These are phyloP conservation scores for Otolemur garnettii DNA, from an alignment of 2,113 vertebrate species.

Conservation along the genomic window DNA sequence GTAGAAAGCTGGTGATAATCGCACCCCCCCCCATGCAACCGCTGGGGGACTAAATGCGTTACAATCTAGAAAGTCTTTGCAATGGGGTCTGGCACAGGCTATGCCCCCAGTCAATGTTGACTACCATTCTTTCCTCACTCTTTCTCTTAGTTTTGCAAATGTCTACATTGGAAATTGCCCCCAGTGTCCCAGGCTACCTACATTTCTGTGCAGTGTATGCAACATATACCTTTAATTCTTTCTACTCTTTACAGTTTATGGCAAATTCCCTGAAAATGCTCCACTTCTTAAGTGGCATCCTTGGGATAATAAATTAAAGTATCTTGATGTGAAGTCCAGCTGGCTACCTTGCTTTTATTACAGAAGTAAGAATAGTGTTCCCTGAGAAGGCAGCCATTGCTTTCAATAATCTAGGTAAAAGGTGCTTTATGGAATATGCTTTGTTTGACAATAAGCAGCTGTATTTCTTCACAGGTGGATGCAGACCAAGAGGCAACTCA, in stretches of 20 bases:
- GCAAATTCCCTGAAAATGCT: background rate
- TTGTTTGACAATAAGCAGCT: conserved; percentile 15
- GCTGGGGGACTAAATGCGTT: background rate
- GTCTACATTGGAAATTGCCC: background rate
- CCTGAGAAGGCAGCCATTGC: background rate
- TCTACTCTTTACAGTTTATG: background rate
- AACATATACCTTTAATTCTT: background rate
- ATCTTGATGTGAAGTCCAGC: conserved; percentile 8
- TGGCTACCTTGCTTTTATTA: conserved; percentile 27
- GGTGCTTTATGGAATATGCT: background rate
- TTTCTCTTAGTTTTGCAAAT: background rate
- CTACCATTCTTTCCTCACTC: background rate
- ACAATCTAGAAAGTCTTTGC: background rate
- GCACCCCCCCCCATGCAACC: fast-evolving
- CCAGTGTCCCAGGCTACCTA: background rate
- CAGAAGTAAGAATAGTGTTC: background rate
- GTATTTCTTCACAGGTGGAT: conserved; percentile 15
- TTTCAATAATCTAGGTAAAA: conserved; percentile 41
- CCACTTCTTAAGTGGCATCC: background rate
- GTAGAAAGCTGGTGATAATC: background rate
- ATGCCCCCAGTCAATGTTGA: background rate
- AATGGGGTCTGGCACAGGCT: background rate
- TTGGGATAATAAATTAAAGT: conserved; percentile 26
- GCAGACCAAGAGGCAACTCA: background rate
- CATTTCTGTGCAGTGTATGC: background rate